Percentiles rank a stretch among this genome's conserved stretches.
Conservation (phyloP, 2,888 invertebrate species). For the Pollenia angustigena region DNA sequence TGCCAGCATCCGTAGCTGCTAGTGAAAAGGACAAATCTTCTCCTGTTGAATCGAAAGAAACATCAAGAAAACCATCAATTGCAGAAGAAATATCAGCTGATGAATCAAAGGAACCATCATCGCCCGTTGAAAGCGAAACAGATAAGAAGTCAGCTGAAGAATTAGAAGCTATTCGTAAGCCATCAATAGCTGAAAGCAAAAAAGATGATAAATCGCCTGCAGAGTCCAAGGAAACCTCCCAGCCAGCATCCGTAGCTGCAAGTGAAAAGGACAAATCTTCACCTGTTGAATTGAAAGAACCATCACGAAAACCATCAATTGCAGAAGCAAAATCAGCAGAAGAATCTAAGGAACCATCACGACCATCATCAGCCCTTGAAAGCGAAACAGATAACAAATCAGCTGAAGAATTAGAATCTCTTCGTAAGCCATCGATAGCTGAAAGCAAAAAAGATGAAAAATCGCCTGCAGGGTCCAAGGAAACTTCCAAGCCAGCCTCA, state of each 20-base stretch:
- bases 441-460: constrained; percentile 55
- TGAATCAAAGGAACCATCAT: constrained; percentile 58
- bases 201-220: constrained; percentile 56
- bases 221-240: constrained; percentile 73
- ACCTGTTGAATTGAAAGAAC: constrained; percentile 50
- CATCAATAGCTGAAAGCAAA: too few species aligned
- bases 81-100: constrained; percentile 61
- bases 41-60: constrained; percentile 30
- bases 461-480: constrained; percentile 4
- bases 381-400: constrained; percentile 68
- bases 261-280: constrained; percentile 72
- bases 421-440: constrained; percentile 56
- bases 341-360: constrained; percentile 69
- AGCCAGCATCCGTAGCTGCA: constrained; percentile 70
- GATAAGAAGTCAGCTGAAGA: too few species aligned
- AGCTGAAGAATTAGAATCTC: neutral
- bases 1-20: too few species aligned
- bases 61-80: constrained; percentile 45
- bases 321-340: constrained; percentile 66
- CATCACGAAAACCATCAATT: constrained; percentile 61
- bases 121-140: neutral
- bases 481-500: neutral
- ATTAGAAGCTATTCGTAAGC: too few species aligned
- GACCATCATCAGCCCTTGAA: constrained; percentile 43
- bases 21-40: too few species aligned